phyloP scores from a whole-genome alignment of 2,113 vertebrate genomes.

The Sylvicapra grimmia region DNA sequence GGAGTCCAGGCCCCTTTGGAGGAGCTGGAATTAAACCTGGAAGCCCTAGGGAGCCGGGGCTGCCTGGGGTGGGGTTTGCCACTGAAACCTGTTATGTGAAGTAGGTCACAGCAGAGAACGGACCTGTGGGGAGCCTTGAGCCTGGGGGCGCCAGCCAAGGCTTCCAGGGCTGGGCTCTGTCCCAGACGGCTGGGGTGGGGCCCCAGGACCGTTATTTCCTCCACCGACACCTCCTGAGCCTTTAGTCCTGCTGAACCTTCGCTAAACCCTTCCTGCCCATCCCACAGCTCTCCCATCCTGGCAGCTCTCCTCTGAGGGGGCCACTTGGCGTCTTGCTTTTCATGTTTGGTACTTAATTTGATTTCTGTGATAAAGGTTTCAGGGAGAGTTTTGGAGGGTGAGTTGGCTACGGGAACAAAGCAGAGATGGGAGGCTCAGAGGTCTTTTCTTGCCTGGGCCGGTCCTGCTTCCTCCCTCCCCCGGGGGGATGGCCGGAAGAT shows the following conservation, averaged over 20 bases:
- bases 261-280: not conserved
- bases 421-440: too few relatives aligned
- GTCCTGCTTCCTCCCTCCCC: not conserved
- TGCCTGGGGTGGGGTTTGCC: not conserved
- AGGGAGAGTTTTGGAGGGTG: not conserved
- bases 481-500: not conserved
- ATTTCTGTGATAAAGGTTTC: not conserved
- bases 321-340: not conserved
- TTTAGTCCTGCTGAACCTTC: fast-evolving
- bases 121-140: not conserved
- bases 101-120: slow-evolving; percentile 29
- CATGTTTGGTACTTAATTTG: not conserved
- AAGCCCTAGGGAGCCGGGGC: not conserved
- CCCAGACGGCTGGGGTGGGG: not conserved
- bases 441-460: not conserved
- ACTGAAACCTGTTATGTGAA: not conserved
- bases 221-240: not conserved
- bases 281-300: not conserved
- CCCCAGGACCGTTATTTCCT: not conserved
- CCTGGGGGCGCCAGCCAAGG: not conserved
- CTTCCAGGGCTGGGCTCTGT: not conserved
- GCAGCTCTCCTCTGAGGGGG: not conserved
- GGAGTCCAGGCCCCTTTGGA: not conserved
- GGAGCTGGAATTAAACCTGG: not conserved
- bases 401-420: not conserved